Evolutionary conservation across 2,888 invertebrate genomes (phyloP), one percentile per base, ranked within the genome.

Genomic region (Taphrorychus bicolor): DNA sequence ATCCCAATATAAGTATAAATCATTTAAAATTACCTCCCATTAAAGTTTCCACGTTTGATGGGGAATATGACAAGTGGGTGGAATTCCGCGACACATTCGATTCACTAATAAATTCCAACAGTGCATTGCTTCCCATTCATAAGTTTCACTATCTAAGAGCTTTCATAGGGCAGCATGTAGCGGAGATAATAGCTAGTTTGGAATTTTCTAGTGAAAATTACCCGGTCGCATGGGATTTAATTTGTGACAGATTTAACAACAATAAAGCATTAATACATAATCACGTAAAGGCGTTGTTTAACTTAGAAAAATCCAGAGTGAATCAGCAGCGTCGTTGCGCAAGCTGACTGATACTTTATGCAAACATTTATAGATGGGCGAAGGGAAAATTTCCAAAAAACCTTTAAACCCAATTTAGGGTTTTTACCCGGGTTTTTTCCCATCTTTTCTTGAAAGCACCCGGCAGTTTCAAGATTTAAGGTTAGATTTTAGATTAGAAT

Each of bases 21-120:
- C 11, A 17, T 22, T 11, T 56, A 22, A 56, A 56, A 16, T 22
- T 56, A 40, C 56, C 56, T 16, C 18, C 32, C 5, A 56, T 59
- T 48, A 4, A 42, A 9, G 17, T 68, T n/a, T 51, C 69, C 2
- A 52, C 18, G 0, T 70, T 60, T 42, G 21, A 56, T 5, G 70
- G 66, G n/a, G n/a, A n/a, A n/a, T n/a, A n/a, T n/a, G n/a, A n/a
- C n/a, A n/a, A n/a, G n/a, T n/a, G n/a, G n/a, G 40, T 24, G 9
- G 64, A 64, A 16, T 57, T 58, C 58, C 17, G 58, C 3, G 64
- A 64, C 14, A 48, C 54, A 7, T 70, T 66, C 24, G 22, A 69
- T 0, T 66, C 69, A 2, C 5, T 71, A 3, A 63, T 72, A 14
- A 62, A 72, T 23, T 42, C 53, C 11, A 70, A 72, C 40, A 9